These are phyloP conservation scores for Xestobium rufovillosum DNA, from an alignment of 2,888 invertebrate genomes.

Conservation along the genomic window DNA sequence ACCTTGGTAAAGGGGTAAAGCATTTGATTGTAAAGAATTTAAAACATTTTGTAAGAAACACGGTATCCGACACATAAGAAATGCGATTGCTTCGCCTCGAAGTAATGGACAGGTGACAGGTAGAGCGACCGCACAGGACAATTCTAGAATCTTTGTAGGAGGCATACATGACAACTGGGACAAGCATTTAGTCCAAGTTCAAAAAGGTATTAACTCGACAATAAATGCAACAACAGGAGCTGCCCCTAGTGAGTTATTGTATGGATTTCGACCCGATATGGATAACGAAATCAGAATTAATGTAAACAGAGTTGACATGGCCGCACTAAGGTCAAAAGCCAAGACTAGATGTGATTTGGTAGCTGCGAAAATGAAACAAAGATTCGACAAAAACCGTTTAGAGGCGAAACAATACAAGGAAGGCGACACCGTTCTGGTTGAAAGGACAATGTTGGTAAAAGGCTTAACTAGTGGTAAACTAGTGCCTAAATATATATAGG, in stretches of 20 bases:
- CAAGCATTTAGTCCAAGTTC: conserved; percentile 16
- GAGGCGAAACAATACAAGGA: too few relatives aligned
- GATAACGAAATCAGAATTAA: too few relatives aligned
- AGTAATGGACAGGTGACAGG: too few relatives aligned
- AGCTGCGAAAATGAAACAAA: too few relatives aligned
- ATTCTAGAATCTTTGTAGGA: conserved; percentile 13
- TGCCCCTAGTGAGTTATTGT: conserved; percentile 22
- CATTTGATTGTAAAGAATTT: conserved; percentile 8
- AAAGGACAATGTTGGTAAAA: conserved; percentile 9
- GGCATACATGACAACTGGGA: conserved; percentile 20
- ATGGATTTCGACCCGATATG: conserved; percentile 21
- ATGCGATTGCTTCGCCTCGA: too few relatives aligned
- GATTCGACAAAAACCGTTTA: too few relatives aligned
- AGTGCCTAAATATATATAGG: conserved; percentile 13
- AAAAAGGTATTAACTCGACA: conserved; percentile 22
- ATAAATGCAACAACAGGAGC: conserved; percentile 19
- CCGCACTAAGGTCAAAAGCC: too few relatives aligned
- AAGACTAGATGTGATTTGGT: too few relatives aligned
- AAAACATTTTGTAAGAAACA: too few relatives aligned
- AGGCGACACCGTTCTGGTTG: conserved; percentile 9
- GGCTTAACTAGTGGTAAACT: conserved; percentile 12
- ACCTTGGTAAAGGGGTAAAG: conserved; percentile 10
- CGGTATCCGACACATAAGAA: neutral
- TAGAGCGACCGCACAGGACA: too few relatives aligned
- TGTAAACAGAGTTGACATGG: too few relatives aligned